Evolutionary conservation across 2,888 invertebrate species (phyloP), one percentile per base, ranked within the genome.

Genomic region (Caenorhabditis plicata): DNA sequence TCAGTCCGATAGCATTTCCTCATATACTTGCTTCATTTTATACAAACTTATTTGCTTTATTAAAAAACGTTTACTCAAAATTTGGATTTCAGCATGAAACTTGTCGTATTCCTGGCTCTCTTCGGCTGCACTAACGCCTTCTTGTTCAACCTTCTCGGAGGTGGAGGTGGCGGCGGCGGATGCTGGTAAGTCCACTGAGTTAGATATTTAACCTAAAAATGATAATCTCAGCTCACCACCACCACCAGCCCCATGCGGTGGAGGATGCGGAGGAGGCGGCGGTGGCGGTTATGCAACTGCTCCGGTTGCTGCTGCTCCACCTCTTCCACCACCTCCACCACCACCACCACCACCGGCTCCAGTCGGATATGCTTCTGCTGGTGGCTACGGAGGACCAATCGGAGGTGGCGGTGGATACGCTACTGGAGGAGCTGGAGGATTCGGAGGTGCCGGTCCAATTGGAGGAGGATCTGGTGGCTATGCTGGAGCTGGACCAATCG

Each of bases 121-220:
- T 36, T 53, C 60, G 60, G 53, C 25, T 45, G 48, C 52, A 43
- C 58, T 29, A 53, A 60, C 42, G 60, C 60, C 22, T 60, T 60
- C 53, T 44, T 60, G 33, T 60, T 53, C 49, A 42, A 36, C 3
- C 45, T 53, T 22, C 47, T 57, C 43, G 57, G 57, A 2, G 29
- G 29, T 19, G 49, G 48, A 25, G 53, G 53, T 32, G 58, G 58
- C 11, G 52, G 52, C 22, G 58, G 58, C 23, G 60, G 60, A 31
- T 47, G 52, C 5, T 52, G 53, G 31, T 45, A 9, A 23, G 40
- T 26, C 11, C 20, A 20, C n/a, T n/a, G n/a, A n/a, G n/a, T n/a
- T n/a, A 15, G 7, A 15, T 35, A 13, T 35, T 35, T 7, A 35
- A 17, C 20, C 7, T n/a, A n/a, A n/a, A 35, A 35, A 3, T 35